Base-by-base conservation (phyloP, 1,140 invertebrate species). In the Lutraria rhynchaena region DNA sequence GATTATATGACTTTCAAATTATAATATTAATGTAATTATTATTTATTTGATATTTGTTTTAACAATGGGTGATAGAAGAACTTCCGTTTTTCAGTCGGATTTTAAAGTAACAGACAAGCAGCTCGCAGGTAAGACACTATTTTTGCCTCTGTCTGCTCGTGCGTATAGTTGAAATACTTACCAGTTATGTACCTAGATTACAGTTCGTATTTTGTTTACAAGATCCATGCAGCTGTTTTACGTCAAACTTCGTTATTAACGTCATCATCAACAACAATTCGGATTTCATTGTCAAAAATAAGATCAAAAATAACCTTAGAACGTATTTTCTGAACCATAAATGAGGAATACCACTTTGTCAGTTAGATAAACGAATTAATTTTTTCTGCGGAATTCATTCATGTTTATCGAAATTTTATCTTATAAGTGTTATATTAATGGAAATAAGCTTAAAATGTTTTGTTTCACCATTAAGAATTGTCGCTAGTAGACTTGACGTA, bases 71-170 rank as follows among this genome's bases (percentile, higher is more conserved):
- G 27, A 80, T 46, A 3, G 76, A 49, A 13, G 76, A 55, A 80
- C 76, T 70, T 80, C 76, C 70, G 49, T 80, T 69, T 82, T 84
- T 49, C 75, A 83, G 80, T 74, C 86, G 37, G 82, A 84, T 51
- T 87, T 86, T 75, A 87, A 85, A 71, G 81, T 86, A 35, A 53
- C 87, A 24, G 83, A 87, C 51, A 87, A 87, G 46, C 87, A 86
- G 37, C 78, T 83, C 55, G 74, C 83, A 63, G 87, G 87, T 87
- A 83, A 85, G 87, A 81, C 7, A 67, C 27, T 4, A 9, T 22
- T 22, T 55, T 55, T 55, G 17, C 51, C 7, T 55, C 17, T 55
- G 24, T 55, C 17, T 55, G 19, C 24, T 11, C n/a, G n/a, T 55
- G n/a, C n/a, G n/a, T n/a, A n/a, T n/a, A n/a, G n/a, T n/a, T n/a